Percentiles rank a stretch among this genome's conserved stretches.
Evolutionary conservation across 2,888 invertebrate genomes (phyloP).

Genomic region (Trichopoda pennipes): DNA sequence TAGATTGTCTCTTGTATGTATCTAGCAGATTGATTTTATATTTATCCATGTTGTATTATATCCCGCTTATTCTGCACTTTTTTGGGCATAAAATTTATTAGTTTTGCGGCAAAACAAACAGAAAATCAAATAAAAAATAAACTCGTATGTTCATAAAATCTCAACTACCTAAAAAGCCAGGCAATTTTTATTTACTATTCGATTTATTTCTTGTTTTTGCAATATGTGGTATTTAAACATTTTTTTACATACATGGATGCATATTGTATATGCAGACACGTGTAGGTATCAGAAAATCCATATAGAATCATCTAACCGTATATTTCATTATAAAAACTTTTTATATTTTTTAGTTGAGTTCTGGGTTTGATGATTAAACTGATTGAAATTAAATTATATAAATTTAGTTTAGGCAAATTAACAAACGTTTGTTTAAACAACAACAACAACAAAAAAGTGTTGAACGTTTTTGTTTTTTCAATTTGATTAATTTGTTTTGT

Average conservation of each 20-base stretch:
- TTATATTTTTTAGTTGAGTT: slow-evolving; percentile 12
- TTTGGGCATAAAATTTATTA: slow-evolving; percentile 59
- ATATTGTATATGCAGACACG: neutral
- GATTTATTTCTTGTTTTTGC: slow-evolving; percentile 18
- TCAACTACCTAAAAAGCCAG: slow-evolving; percentile 26
- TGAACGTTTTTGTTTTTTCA: slow-evolving; percentile 11
- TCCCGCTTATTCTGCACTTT: slow-evolving; percentile 62
- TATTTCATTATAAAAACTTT: slow-evolving; percentile 14
- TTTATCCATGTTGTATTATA: slow-evolving; percentile 46
- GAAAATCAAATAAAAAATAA: slow-evolving; percentile 17
- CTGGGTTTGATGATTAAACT: slow-evolving; percentile 35
- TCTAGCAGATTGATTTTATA: slow-evolving; percentile 53
- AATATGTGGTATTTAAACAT: slow-evolving; percentile 25
- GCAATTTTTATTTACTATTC: slow-evolving; percentile 6
- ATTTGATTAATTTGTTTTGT: slow-evolving; percentile 16
- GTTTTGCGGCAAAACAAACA: slow-evolving; percentile 56
- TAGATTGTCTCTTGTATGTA: slow-evolving; percentile 54
- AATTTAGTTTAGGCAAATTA: slow-evolving; percentile 15
- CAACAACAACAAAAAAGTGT: slow-evolving; percentile 22
- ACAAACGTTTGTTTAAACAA: slow-evolving; percentile 35
- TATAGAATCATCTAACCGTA: slow-evolving; percentile 17
- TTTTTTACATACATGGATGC: slow-evolving; percentile 25
- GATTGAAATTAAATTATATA: slow-evolving; percentile 43
- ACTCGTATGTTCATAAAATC: slow-evolving; percentile 13
- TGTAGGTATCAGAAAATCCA: too few relatives aligned